Base-by-base conservation (phyloP, 1,140 invertebrate genomes). In the Danaus melanippus region DNA sequence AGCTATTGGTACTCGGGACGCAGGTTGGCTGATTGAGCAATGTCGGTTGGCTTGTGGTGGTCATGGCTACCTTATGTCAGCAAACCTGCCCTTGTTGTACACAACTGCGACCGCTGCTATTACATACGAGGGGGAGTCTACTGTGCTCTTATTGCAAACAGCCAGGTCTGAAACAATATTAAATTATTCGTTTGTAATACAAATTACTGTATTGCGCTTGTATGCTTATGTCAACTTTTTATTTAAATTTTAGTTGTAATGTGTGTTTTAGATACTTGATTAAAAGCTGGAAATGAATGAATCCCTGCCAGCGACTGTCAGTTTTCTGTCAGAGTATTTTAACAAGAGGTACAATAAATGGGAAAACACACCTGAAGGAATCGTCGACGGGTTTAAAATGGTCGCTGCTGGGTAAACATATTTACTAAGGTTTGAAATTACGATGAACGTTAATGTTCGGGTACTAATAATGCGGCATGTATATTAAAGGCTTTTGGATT, bases 81-180 rank as follows among this genome's bases (percentile, higher is more conserved):
- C 94, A 50, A 96, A 95, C 75, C 88, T 98, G 10, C 95, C 96
- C 2, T 89, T 91, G 39, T 92, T 93, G 10, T 98, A 97, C 72
- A 91, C 91, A 6, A 80, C 92, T 57, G 90, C 91, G 0, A 95
- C 94, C 0, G 95, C 96, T 8, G 91, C 93, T 12, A 94, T 93
- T 76, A 98, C 96, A 3, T 98, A 97, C 68, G 97, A 98, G 86
- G 97, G 97, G 9, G 96, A 98, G 86, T 97, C 97, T 72, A 97
- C 96, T 0, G 96, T 98, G 8, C 84, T 98, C 54, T 86, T 95
- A 41, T 80, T 98, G 2, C 97, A 98, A 87, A 95, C 94, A 4
- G 96, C 96, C 0, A 91, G 94, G 89, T 93, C 73, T 10, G 39
- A 15, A 17, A 8, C 6, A 9, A 21, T 1, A 12, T 40, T 1